Conservation (phyloP, 2,113 vertebrate species). For the Gorsachius goisagi region DNA sequence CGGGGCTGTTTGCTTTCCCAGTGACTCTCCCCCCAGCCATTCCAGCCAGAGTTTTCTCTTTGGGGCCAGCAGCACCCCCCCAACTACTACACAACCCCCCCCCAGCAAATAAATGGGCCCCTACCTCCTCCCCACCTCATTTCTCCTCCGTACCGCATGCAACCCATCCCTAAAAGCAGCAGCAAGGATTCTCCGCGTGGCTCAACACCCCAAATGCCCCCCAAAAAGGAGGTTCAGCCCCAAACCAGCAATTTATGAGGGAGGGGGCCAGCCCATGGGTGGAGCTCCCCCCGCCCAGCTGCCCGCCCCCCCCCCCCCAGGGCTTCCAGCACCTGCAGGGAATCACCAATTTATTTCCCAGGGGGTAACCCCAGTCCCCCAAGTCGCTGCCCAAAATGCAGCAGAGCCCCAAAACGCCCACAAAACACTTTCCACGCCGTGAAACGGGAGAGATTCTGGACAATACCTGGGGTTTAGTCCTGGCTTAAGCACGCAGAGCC, state of each 20-base stretch:
- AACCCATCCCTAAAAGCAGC: background rate
- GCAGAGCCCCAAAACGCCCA: too few species aligned
- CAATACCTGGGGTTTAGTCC: background rate
- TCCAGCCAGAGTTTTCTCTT: background rate
- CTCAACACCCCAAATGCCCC: background rate
- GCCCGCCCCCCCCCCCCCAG: background rate
- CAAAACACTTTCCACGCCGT: rapidly evolving
- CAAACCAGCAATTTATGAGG: rapidly evolving
- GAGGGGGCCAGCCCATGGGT: background rate
- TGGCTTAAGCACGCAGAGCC: too few species aligned
- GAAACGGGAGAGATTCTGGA: background rate
- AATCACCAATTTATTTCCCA: background rate
- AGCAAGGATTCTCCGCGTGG: background rate
- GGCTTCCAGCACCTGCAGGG: background rate
- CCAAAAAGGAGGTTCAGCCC: rapidly evolving
- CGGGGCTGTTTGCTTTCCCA: background rate
- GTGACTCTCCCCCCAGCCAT: background rate
- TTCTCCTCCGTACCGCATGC: background rate
- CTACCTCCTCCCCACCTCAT: background rate
- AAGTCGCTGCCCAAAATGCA: too few species aligned
- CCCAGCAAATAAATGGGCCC: background rate
- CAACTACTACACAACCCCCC: background rate
- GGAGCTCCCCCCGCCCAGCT: background rate
- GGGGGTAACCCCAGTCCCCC: too few species aligned
- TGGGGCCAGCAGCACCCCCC: too few species aligned